Conservation (phyloP, 1,140 invertebrate species). For the Platorchestia sp. region DNA sequence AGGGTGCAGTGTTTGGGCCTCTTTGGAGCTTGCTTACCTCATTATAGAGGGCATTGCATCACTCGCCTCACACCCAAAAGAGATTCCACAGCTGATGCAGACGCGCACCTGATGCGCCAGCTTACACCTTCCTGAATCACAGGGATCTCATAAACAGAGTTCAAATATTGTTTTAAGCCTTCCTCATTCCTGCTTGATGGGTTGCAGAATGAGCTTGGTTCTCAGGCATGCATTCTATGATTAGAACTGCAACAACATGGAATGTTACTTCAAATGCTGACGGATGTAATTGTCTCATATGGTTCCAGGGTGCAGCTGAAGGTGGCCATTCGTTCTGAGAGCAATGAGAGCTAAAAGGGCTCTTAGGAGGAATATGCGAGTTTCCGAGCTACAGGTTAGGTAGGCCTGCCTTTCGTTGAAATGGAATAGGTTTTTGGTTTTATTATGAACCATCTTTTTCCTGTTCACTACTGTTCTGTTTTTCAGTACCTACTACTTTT, state of each 20-base stretch:
- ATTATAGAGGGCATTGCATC: slow-evolving; percentile 2
- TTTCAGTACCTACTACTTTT: too few relatives aligned
- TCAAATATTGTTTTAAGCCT: background rate
- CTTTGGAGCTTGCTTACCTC: slow-evolving; percentile 32
- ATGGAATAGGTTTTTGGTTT: too few relatives aligned
- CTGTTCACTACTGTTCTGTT: too few relatives aligned
- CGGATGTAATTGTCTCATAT: background rate
- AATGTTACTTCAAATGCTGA: background rate
- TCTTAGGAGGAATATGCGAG: too few relatives aligned
- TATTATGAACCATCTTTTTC: too few relatives aligned
- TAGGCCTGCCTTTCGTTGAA: too few relatives aligned
- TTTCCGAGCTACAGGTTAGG: too few relatives aligned
- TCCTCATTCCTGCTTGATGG: background rate
- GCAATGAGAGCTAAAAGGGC: background rate
- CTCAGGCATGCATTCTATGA: background rate
- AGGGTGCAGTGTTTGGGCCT: slow-evolving; percentile 27
- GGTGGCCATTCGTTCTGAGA: background rate
- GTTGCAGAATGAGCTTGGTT: background rate
- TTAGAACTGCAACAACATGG: background rate
- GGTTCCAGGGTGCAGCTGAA: background rate
- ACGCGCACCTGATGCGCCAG: background rate
- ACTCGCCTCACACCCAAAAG: background rate
- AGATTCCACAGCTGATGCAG: background rate
- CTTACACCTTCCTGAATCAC: background rate
- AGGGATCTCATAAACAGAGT: background rate